phyloP scores from a whole-genome alignment of 2,888 invertebrate species.

The Teleiodes luculella region DNA sequence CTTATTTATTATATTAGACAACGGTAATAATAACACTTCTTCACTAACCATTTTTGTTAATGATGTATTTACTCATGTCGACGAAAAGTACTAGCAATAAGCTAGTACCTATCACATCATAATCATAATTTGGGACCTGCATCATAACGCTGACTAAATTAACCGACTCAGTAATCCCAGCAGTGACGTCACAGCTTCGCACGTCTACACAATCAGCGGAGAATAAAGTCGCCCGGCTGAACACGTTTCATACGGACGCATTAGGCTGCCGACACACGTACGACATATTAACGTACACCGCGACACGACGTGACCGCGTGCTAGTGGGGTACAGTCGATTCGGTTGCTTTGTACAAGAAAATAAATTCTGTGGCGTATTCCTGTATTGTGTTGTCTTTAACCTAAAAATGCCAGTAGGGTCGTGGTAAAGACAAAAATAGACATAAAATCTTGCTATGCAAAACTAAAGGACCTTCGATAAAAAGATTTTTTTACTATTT shows the following conservation, averaged over 20 bases:
- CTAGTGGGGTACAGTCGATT: conserved; percentile 41
- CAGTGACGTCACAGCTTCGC: conserved; percentile 41
- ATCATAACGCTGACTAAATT: conserved; percentile 2
- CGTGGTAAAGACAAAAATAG: background rate
- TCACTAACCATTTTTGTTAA: too few relatives aligned
- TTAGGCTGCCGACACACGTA: conserved; percentile 62
- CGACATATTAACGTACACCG: conserved; percentile 68
- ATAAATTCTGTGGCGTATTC: background rate
- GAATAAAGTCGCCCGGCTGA: conserved; percentile 56
- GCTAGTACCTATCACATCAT: background rate
- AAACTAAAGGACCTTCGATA: too few relatives aligned
- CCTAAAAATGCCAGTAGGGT: background rate
- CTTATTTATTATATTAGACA: too few relatives aligned
- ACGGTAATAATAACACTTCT: too few relatives aligned
- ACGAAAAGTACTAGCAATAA: too few relatives aligned
- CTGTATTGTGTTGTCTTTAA: background rate
- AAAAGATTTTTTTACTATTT: too few relatives aligned
- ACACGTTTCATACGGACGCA: conserved; percentile 26
- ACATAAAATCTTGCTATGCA: too few relatives aligned
- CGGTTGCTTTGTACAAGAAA: conserved; percentile 35
- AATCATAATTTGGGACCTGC: background rate
- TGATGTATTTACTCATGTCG: too few relatives aligned
- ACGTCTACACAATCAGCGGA: conserved; percentile 67
- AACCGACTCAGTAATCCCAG: background rate
- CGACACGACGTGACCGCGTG: conserved; percentile 54